Conservation (phyloP, 2,113 vertebrate species). For the Otis tarda region DNA sequence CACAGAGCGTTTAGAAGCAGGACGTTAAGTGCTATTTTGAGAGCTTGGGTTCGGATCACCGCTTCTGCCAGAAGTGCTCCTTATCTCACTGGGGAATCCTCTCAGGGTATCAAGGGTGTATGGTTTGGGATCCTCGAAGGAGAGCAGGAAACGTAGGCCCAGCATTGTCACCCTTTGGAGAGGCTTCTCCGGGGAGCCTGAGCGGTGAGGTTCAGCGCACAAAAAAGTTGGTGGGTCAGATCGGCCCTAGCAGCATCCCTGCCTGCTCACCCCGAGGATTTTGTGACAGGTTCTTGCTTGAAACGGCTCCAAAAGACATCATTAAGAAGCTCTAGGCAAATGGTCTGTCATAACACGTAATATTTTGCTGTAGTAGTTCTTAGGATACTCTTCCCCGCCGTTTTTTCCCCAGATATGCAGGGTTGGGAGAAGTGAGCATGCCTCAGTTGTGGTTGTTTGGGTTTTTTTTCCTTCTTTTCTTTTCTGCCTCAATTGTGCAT, state of each 20-base stretch:
- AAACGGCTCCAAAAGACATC: neutral
- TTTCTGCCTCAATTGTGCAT: neutral
- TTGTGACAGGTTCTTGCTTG: neutral
- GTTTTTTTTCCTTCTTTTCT: neutral
- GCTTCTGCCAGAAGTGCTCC: neutral
- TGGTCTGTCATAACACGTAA: fast-evolving
- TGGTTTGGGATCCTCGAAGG: neutral
- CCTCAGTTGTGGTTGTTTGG: neutral
- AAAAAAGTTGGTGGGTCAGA: neutral
- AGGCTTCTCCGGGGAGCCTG: neutral
- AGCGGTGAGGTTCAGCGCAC: neutral
- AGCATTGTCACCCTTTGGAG: neutral
- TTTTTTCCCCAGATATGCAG: neutral
- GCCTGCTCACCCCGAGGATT: neutral
- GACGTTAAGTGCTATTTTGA: neutral
- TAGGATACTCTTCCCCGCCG: neutral
- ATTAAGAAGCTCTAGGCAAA: neutral
- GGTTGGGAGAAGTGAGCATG: neutral
- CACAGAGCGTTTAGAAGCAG: neutral
- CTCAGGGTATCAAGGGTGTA: neutral
- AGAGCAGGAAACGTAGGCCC: neutral
- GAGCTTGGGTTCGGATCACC: neutral
- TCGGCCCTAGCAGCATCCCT: neutral
- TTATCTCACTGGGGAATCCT: neutral
- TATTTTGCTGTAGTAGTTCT: neutral